Conservation (phyloP, 2,113 vertebrate genomes). For the Dipodomys stephensi region DNA sequence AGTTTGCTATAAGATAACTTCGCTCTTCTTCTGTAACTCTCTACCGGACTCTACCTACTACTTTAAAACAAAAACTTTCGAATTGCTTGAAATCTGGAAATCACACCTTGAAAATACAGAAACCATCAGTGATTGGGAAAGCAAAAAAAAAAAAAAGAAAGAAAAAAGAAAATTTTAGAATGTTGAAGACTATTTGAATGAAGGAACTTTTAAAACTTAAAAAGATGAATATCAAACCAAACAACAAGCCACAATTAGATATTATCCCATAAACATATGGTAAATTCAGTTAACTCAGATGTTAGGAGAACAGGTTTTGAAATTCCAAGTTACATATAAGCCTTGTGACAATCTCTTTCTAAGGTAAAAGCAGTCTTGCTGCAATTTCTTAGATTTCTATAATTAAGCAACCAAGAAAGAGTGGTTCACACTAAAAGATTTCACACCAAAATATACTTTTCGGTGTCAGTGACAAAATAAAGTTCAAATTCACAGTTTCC, state of each 20-base stretch:
- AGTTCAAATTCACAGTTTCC: not conserved
- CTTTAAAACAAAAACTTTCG: slow-evolving; percentile 2
- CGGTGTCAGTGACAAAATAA: slow-evolving; percentile 23
- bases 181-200: not conserved
- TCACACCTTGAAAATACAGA: not conserved
- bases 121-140: not conserved
- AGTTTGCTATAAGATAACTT: not conserved
- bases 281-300: not conserved
- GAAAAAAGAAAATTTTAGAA: not conserved
- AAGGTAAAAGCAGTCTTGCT: not conserved
- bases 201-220: slow-evolving; percentile 24
- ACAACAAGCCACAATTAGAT: not conserved
- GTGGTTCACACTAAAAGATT: not conserved
- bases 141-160: too few relatives aligned
- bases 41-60: not conserved
- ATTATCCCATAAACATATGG: not conserved
- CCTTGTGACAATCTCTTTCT: not conserved
- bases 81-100: not conserved
- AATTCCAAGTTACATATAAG: not conserved
- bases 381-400: not conserved
- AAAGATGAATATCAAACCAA: not conserved
- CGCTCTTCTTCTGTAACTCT: not conserved
- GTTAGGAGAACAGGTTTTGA: not conserved
- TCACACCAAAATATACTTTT: slow-evolving; percentile 42
- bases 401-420: slow-evolving; percentile 26